Conservation (phyloP, 2,113 vertebrate species). For the Phalacrocorax carbo region DNA sequence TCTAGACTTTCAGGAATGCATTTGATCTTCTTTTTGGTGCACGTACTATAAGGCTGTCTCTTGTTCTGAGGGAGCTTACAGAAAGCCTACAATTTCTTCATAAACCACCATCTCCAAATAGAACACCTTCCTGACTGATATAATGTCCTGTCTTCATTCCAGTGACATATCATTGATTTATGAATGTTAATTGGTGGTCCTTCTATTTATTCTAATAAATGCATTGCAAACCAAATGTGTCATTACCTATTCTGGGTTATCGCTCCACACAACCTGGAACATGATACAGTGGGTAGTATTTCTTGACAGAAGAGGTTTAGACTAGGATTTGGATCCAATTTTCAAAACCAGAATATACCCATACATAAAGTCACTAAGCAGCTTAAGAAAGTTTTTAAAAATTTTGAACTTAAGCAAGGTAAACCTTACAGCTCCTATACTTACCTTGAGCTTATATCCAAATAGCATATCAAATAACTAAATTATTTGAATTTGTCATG, state of each 20-base stretch:
- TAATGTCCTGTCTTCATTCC: not conserved
- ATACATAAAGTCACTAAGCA: not conserved
- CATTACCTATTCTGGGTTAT: not conserved
- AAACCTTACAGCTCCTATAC: not conserved
- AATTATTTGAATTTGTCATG: not conserved
- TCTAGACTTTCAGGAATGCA: not conserved
- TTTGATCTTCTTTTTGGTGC: not conserved
- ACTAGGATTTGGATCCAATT: not conserved
- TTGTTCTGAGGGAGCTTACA: not conserved
- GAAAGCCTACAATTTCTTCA: not conserved
- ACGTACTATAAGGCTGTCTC: rapidly evolving
- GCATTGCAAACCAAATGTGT: not conserved
- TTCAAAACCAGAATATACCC: not conserved
- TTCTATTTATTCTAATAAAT: slow-evolving; percentile 65
- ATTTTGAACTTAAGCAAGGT: not conserved
- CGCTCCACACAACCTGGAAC: not conserved
- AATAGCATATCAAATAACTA: not conserved
- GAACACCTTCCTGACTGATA: not conserved
- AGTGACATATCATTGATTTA: not conserved
- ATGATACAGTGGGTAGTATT: not conserved
- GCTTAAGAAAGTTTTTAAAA: not conserved
- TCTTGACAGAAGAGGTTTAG: not conserved
- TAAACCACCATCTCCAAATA: not conserved
- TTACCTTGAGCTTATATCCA: not conserved
- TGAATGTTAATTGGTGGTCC: not conserved